Evolutionary conservation across 2,797 vertebrate species (phyloP).

Genomic region (Eulemur rubriventer): DNA sequence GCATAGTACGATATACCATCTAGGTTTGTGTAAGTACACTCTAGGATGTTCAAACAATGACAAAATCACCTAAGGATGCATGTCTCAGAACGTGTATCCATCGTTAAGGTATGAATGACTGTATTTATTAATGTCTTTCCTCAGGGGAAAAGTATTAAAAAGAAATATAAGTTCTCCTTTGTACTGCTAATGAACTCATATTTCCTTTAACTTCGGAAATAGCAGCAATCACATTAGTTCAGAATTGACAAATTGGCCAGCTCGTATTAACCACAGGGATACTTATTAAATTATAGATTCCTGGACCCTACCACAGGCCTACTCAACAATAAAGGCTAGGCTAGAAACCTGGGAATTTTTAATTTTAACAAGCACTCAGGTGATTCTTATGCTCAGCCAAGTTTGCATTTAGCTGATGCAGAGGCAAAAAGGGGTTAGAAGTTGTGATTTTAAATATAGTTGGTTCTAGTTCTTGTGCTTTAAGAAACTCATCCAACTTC

Average conservation of each 20-base stretch:
- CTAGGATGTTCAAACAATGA: not conserved
- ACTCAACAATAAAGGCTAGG: not conserved
- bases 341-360: not conserved
- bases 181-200: not conserved
- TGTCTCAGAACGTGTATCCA: not conserved
- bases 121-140: not conserved
- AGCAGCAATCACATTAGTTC: not conserved
- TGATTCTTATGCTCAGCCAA: conserved; percentile 5
- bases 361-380: not conserved
- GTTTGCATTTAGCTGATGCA: not conserved
- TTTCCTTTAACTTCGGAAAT: not conserved
- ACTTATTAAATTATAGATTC: not conserved
- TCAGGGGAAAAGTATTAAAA: not conserved
- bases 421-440: not conserved
- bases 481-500: conserved; percentile 3
- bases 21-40: not conserved
- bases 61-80: not conserved
- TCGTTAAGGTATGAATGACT: not conserved
- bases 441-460: not conserved
- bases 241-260: not conserved
- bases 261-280: not conserved
- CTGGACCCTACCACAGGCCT: not conserved
- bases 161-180: not conserved
- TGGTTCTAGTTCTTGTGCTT: conserved; percentile 6
- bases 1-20: not conserved